A percentile compares a stretch with the other conserved stretches of the same genome.
Conservation (phyloP, 2,888 invertebrate species). For the Oxytorus armatus region DNA sequence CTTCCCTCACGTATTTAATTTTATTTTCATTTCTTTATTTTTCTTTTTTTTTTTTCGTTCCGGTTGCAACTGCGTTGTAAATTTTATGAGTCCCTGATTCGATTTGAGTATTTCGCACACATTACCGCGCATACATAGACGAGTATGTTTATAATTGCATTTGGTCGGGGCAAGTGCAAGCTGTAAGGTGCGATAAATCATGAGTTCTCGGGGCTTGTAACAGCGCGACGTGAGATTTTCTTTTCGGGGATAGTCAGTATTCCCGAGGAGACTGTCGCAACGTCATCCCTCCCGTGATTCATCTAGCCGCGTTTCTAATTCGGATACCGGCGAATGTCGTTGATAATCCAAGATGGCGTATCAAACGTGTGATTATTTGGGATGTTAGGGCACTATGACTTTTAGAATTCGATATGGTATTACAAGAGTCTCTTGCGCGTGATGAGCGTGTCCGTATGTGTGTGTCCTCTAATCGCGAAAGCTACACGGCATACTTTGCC, state of each 20-base stretch:
- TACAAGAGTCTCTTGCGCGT: background rate
- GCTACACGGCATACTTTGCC: background rate
- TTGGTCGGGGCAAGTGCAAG: constrained; percentile 36
- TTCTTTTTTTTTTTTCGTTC: background rate
- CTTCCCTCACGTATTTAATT: too few relatives aligned
- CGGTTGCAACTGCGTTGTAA: constrained; percentile 34
- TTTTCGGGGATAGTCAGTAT: constrained; percentile 46
- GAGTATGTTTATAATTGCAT: constrained; percentile 58
- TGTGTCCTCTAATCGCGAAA: constrained; percentile 43
- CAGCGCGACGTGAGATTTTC: constrained; percentile 43
- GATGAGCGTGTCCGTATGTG: background rate
- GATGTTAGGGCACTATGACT: background rate
- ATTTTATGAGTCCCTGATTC: constrained; percentile 51
- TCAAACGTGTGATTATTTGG: background rate
- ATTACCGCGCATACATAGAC: background rate
- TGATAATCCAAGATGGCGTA: constrained; percentile 2
- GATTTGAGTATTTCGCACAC: constrained; percentile 33
- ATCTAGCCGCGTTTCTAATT: constrained; percentile 62
- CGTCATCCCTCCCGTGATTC: constrained; percentile 63
- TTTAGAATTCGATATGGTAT: constrained; percentile 14
- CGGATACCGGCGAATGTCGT: constrained; percentile 47
- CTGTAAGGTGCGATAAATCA: constrained; percentile 56
- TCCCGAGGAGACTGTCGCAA: constrained; percentile 5
- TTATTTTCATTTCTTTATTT: too few relatives aligned
- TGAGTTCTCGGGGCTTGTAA: constrained; percentile 19